These are phyloP conservation scores for Microcebus ravelobensis DNA, from an alignment of 2,113 vertebrate genomes.

Conservation along the genomic window DNA sequence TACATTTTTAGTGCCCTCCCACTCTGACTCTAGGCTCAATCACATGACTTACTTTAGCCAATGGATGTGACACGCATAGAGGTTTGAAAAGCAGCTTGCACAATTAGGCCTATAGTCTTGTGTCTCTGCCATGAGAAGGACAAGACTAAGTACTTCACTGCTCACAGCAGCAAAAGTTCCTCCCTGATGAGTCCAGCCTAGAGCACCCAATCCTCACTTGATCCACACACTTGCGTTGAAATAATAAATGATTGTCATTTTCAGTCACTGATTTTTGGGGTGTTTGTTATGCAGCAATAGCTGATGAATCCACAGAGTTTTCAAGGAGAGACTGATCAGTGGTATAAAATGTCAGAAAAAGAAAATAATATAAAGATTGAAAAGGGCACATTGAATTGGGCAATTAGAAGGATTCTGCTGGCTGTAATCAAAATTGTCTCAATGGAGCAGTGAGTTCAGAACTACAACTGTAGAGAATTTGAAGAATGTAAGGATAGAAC, in stretches of 20 bases:
- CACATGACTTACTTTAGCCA: background rate
- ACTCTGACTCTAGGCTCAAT: background rate
- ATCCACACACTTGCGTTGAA: background rate
- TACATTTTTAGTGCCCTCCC: background rate
- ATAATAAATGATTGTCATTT: background rate
- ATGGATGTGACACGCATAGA: background rate
- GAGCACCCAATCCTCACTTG: background rate
- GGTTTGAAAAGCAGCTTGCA: slow-evolving; percentile 7
- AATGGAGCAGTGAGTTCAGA: background rate
- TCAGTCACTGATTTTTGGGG: background rate
- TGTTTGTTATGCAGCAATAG: background rate
- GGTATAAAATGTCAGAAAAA: background rate
- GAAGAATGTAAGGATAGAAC: background rate
- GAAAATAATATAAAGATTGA: background rate
- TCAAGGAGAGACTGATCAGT: background rate
- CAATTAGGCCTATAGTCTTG: background rate
- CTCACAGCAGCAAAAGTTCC: background rate
- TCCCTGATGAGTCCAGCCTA: background rate
- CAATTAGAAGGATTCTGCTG: background rate
- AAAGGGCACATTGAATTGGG: background rate
- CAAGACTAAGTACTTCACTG: background rate
- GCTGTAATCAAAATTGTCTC: background rate
- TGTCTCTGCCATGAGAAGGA: background rate
- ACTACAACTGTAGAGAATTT: background rate
- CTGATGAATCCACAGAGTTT: background rate